Evolutionary conservation across 2,113 vertebrate genomes (phyloP).

Genomic region (Psittacara wagleri): DNA sequence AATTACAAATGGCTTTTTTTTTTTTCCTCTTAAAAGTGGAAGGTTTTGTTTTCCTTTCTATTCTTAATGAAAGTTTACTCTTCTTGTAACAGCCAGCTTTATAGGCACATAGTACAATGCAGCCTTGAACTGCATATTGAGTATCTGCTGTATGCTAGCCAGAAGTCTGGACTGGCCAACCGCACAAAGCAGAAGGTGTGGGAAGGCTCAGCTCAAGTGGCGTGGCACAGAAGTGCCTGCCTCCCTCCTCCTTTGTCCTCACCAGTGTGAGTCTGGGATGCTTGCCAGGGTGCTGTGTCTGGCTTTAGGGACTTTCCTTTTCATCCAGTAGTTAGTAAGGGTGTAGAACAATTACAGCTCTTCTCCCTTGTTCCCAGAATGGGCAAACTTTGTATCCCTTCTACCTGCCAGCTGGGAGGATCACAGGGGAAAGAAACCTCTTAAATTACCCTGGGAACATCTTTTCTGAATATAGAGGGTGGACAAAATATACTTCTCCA

Average conservation of each 20-base stretch:
- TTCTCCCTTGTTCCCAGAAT: background rate
- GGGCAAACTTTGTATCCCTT: background rate
- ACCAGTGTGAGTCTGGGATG: background rate
- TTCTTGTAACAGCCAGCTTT: background rate
- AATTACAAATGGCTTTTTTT: background rate
- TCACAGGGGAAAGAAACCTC: background rate
- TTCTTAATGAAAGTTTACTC: background rate
- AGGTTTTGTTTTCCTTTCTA: background rate
- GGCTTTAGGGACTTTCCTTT: background rate
- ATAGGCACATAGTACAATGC: background rate
- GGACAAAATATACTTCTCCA: background rate
- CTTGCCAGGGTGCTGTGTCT: background rate
- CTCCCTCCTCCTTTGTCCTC: background rate
- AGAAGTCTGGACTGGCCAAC: background rate
- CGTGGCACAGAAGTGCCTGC: background rate
- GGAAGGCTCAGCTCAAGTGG: background rate
- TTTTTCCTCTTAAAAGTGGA: background rate
- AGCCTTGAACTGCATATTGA: background rate
- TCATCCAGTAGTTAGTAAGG: background rate
- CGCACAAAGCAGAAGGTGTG: background rate
- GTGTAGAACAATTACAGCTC: background rate
- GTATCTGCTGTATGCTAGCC: background rate
- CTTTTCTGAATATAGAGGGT: background rate
- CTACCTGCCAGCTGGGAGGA: background rate
- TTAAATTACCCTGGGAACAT: background rate